These are phyloP conservation scores for Phoeniculus purpureus DNA, from an alignment of 2,797 vertebrate species.

Conservation along the genomic window DNA sequence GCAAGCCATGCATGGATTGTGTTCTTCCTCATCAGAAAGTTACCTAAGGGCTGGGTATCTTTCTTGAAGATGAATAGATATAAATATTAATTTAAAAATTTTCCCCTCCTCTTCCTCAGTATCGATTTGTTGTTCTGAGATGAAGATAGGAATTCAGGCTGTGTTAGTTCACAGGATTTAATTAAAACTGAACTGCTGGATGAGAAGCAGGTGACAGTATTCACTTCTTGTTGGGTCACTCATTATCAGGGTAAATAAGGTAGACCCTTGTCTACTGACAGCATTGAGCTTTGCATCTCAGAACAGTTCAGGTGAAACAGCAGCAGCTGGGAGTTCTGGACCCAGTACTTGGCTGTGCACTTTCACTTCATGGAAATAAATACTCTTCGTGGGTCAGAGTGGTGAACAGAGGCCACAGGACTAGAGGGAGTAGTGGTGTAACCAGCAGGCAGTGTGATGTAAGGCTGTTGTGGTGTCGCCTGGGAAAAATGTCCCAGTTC, in stretches of 20 bases:
- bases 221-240: not conserved
- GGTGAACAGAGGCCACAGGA: not conserved
- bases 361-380: not conserved
- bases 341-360: not conserved
- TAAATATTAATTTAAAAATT: not conserved
- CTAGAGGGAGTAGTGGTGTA: not conserved
- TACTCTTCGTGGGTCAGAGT: not conserved
- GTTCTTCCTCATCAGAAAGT: not conserved
- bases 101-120: accelerated
- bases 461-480: not conserved
- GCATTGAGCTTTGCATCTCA: not conserved
- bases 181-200: not conserved
- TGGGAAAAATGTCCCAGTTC: not conserved
- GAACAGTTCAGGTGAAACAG: not conserved
- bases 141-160: not conserved
- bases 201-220: not conserved
- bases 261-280: not conserved
- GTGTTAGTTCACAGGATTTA: not conserved
- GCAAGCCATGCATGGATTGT: not conserved
- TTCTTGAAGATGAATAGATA: not conserved
- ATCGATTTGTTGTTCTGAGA: not conserved
- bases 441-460: not conserved
- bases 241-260: not conserved
- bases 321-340: not conserved
- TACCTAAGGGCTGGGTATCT: not conserved